Evolutionary conservation across 2,797 vertebrate genomes (phyloP).

Genomic region (Brachymystax lenok): DNA sequence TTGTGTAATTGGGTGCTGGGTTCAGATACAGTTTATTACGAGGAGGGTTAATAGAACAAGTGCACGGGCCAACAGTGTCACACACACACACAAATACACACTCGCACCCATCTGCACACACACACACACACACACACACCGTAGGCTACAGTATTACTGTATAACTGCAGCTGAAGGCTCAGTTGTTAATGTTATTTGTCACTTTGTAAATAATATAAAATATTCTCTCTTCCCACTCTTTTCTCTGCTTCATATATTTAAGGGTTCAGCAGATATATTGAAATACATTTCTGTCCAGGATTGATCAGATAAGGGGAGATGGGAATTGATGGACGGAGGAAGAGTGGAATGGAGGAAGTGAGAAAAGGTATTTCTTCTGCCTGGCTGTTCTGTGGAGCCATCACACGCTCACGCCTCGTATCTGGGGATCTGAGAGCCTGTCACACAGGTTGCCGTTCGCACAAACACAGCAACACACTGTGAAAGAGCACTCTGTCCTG

Average conservation of each 20-base stretch:
- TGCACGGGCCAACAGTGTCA: neutral
- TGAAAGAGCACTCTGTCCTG: neutral
- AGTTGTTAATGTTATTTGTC: neutral
- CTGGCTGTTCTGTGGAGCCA: constrained; percentile 45
- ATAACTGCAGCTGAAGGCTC: neutral
- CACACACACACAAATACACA: neutral
- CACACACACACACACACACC: no score
- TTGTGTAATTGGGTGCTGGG: neutral
- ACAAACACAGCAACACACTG: constrained; percentile 42
- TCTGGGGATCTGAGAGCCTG: constrained; percentile 51
- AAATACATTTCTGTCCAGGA: constrained; percentile 65
- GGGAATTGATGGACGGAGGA: constrained; percentile 32
- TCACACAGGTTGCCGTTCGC: constrained; percentile 24
- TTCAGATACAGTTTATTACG: neutral
- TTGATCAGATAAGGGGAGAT: constrained; percentile 64
- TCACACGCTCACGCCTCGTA: constrained; percentile 48
- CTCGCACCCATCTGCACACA: accelerated
- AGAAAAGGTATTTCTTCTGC: constrained; percentile 51
- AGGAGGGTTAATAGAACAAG: neutral
- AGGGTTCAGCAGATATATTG: constrained; percentile 35
- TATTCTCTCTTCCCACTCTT: neutral
- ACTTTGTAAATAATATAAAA: neutral
- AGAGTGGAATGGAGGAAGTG: constrained; percentile 50
- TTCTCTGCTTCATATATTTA: neutral
- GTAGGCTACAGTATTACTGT: neutral